Base-by-base conservation (phyloP, 2,888 invertebrate genomes). In the Drosophila heteroneura region DNA sequence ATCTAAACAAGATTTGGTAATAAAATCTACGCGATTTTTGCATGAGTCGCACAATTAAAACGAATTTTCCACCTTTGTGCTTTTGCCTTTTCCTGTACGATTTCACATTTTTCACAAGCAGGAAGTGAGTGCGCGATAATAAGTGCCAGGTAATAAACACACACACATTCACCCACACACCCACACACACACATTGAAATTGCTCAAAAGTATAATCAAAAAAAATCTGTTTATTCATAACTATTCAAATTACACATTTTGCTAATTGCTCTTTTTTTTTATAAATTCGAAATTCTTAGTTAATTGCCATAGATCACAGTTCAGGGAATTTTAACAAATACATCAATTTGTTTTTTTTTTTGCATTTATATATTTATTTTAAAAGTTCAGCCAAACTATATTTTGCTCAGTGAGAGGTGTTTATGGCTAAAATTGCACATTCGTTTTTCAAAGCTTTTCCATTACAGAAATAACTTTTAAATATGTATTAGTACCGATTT, bases 21-120 rank as follows among this genome's bases (percentile, higher is more conserved):
- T 59, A 63, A 53, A 65, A 61, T 14, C 30, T 51, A 70, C 19
- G 30, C 33, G 56, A 28, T 32, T 61, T 52, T 68, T 53, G 63
- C 77, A 70, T 74, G 77, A 60, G 53, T 74, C 65, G 22, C 51
- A 56, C 77, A 74, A 80, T 79, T 74, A 79, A 76, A 76, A 51
- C 14, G 33, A 39, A 61, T 52, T 67, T 71, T 37, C 35, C 26
- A 63, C 26, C 56, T 35, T 51, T 22, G 22, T 44, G 47, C 35
- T 63, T 63, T 35, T 28, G 47, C 47, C 39, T 39, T 64, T 66
- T 44, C 47, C 47, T 26, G 16, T 47, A 9, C 47, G 47, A 22
- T 64, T 70, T 28, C 47, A 61, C 74, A 49, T 65, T 49, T 65
- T 49, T 65, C 37, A 22, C 60, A 35, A 58, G 61, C 81, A 77